A percentile compares a stretch with the other conserved stretches of the same genome.
phyloP scores from a whole-genome alignment of 2,113 vertebrate genomes.

The Scomber japonicus region DNA sequence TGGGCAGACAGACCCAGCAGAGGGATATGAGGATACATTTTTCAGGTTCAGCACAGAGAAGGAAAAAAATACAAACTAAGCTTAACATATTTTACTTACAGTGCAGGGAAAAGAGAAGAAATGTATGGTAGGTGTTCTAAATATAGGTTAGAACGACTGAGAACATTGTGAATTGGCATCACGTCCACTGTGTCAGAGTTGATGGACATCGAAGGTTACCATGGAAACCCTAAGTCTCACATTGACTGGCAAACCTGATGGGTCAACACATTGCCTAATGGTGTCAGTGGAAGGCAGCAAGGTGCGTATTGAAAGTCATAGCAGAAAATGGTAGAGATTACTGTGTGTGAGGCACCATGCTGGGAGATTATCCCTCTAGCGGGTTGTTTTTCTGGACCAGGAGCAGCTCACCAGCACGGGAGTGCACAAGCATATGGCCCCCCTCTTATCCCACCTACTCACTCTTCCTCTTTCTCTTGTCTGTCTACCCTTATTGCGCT shows the following conservation, averaged over 20 bases:
- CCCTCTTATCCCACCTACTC: conserved; percentile 59
- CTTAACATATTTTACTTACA: conserved; percentile 12
- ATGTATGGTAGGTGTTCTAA: neutral
- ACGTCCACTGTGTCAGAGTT: conserved; percentile 54
- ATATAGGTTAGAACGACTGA: conserved; percentile 26
- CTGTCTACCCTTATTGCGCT: conserved; percentile 1
- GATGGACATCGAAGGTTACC: conserved; percentile 69
- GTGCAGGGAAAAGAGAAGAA: neutral
- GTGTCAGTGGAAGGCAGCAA: conserved; percentile 65
- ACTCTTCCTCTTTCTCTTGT: conserved; percentile 40
- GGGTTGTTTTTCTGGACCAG: conserved; percentile 74
- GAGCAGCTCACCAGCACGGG: conserved; percentile 64
- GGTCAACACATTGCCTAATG: conserved; percentile 70
- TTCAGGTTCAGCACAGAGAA: conserved; percentile 4
- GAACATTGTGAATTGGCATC: conserved; percentile 49
- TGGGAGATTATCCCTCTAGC: conserved; percentile 71
- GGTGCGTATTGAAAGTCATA: conserved; percentile 67
- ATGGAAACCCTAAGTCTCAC: conserved; percentile 63
- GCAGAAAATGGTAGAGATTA: conserved; percentile 67
- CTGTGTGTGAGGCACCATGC: conserved; percentile 65
- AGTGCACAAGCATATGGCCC: conserved; percentile 68
- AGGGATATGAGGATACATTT: conserved; percentile 13
- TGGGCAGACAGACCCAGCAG: neutral
- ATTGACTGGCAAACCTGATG: conserved; percentile 50
- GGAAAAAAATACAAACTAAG: neutral